Percentiles rank a stretch among this genome's conserved stretches.
These are phyloP conservation scores for Leptinotarsa undecemlineata DNA, from an alignment of 1,140 invertebrate genomes.

Conservation along the genomic window DNA sequence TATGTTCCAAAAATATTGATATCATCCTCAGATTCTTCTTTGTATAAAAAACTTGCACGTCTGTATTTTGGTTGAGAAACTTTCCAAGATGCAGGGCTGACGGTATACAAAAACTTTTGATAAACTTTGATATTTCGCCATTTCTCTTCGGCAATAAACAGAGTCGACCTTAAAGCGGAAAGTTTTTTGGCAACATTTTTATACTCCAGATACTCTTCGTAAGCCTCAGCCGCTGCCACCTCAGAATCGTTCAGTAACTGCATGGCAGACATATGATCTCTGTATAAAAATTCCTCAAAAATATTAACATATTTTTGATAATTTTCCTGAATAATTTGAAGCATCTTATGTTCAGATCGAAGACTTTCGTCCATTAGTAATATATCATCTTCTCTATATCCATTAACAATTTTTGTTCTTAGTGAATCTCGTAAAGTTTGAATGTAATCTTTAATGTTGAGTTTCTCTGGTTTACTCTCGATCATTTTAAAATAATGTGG, in stretches of 20 bases:
- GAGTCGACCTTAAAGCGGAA: constrained; percentile 60
- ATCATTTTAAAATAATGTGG: constrained; percentile 65
- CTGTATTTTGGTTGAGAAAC: constrained; percentile 49
- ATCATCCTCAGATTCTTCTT: constrained; percentile 15
- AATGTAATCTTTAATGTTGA: constrained; percentile 61
- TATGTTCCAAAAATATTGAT: constrained; percentile 45
- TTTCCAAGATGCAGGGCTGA: constrained; percentile 64
- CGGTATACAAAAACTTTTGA: constrained; percentile 66
- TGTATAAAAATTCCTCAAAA: constrained; percentile 66
- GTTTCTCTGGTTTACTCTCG: constrained; percentile 56
- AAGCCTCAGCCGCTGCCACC: constrained; percentile 56
- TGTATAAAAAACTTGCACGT: neutral
- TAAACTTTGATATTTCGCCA: constrained; percentile 66
- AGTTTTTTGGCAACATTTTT: constrained; percentile 58
- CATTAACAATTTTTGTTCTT: constrained; percentile 61
- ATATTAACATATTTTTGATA: constrained; percentile 61
- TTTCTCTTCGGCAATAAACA: constrained; percentile 66
- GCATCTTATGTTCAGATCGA: constrained; percentile 59
- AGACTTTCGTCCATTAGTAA: constrained; percentile 64
- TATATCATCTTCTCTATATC: constrained; percentile 63
- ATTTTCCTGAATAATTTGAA: constrained; percentile 60
- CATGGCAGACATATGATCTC: constrained; percentile 66
- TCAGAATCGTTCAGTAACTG: constrained; percentile 60
- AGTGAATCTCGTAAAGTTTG: constrained; percentile 60
- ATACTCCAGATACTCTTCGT: constrained; percentile 58